Percentiles rank a stretch among this genome's conserved stretches.
phyloP scores from a whole-genome alignment of 2,113 vertebrate species.

The Donacobius atricapilla region DNA sequence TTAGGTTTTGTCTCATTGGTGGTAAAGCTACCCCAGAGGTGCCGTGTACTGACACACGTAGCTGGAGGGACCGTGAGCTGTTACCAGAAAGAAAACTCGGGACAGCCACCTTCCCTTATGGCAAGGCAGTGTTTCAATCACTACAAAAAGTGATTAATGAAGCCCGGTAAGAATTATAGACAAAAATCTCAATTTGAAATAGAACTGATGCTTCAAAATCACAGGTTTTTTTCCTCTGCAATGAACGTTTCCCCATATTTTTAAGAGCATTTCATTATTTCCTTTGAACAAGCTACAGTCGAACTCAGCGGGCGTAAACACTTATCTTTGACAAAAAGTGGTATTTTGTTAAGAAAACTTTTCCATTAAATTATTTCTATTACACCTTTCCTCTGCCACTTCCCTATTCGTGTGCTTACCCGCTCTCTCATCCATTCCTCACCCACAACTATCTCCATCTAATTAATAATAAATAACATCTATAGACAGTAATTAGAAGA shows the following conservation, averaged over 20 bases:
- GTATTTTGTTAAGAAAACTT: not conserved
- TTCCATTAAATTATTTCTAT: not conserved
- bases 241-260: accelerated
- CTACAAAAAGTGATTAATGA: not conserved
- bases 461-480: not conserved
- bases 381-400: not conserved
- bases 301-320: accelerated
- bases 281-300: not conserved
- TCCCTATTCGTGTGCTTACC: not conserved
- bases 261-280: not conserved
- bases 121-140: not conserved
- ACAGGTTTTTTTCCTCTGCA: not conserved
- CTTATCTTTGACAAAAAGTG: not conserved
- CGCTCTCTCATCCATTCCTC: not conserved
- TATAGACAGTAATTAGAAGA: not conserved
- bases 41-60: accelerated
- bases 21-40: not conserved
- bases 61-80: accelerated
- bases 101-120: accelerated
- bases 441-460: not conserved
- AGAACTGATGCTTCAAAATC: not conserved
- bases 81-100: accelerated
- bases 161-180: not conserved
- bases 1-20: not conserved
- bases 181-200: not conserved